Percentiles rank a stretch among this genome's conserved stretches.
phyloP scores from a whole-genome alignment of 2,113 vertebrate species.

The Hucho hucho region DNA sequence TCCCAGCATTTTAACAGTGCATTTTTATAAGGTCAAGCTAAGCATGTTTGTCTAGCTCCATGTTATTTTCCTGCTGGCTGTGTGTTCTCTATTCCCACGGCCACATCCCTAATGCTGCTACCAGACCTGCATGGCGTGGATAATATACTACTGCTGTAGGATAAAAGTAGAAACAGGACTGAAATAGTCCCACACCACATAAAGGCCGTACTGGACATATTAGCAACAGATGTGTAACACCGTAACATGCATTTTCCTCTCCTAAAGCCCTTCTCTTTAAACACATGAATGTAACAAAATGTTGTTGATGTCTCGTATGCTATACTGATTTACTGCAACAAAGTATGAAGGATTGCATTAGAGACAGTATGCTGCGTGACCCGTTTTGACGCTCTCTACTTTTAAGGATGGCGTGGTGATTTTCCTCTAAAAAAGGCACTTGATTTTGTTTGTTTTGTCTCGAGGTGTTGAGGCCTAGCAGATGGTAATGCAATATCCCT shows the following conservation, averaged over 20 bases:
- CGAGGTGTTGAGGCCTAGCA: slow-evolving; percentile 24
- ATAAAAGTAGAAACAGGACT: slow-evolving; percentile 39
- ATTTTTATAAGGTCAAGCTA: background rate
- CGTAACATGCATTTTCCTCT: slow-evolving; percentile 17
- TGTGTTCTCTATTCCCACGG: background rate
- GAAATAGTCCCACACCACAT: slow-evolving; percentile 47
- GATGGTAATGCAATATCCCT: slow-evolving; percentile 55
- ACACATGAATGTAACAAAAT: slow-evolving; percentile 50
- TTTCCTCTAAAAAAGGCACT: slow-evolving; percentile 8
- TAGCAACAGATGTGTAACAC: slow-evolving; percentile 66
- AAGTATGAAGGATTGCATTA: slow-evolving; percentile 39
- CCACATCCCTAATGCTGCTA: slow-evolving; percentile 3
- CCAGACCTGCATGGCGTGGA: slow-evolving; percentile 7
- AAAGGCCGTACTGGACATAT: slow-evolving; percentile 54
- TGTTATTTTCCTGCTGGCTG: background rate
- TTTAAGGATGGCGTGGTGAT: slow-evolving; percentile 28
- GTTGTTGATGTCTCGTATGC: slow-evolving; percentile 40
- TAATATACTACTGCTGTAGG: background rate
- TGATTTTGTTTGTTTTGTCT: background rate
- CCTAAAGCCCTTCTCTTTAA: slow-evolving; percentile 7
- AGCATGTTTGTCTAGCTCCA: background rate
- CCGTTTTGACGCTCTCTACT: slow-evolving; percentile 13
- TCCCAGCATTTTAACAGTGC: background rate
- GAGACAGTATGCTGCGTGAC: slow-evolving; percentile 7
- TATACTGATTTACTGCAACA: slow-evolving; percentile 52